These are phyloP conservation scores for Eubasilissa regina DNA, from an alignment of 1,140 invertebrate genomes.

Conservation along the genomic window DNA sequence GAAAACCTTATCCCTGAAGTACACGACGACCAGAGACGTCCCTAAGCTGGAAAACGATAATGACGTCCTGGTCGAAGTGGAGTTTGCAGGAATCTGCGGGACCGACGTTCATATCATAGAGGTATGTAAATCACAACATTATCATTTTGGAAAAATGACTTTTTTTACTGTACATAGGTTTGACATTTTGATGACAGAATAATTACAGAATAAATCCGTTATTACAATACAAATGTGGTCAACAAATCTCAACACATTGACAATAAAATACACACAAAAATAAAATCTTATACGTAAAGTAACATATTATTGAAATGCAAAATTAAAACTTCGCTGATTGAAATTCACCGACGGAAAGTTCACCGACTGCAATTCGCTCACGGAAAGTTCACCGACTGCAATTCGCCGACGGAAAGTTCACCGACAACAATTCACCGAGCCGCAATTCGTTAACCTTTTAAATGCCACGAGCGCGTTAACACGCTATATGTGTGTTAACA, in stretches of 20 bases:
- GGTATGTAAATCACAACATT: constrained; percentile 63
- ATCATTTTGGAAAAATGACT: constrained; percentile 41
- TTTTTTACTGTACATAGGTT: neutral
- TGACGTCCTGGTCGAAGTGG: constrained; percentile 77
- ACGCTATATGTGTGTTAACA: no score
- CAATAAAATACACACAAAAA: neutral
- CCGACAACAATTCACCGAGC: no score
- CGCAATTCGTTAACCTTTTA: no score
- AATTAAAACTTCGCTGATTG: no score
- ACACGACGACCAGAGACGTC: constrained; percentile 68
- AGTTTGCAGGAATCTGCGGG: constrained; percentile 83
- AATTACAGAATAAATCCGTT: neutral
- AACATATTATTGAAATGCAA: no score
- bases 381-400: no score
- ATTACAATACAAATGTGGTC: neutral
- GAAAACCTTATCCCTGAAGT: constrained; percentile 67
- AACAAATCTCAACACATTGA: neutral
- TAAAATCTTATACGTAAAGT: neutral
- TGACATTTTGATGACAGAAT: neutral
- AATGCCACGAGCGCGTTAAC: no score
- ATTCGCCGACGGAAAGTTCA: no score
- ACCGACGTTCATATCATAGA: constrained; percentile 86
- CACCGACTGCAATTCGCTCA: no score
- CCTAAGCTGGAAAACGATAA: constrained; percentile 70
- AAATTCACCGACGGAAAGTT: no score